These are phyloP conservation scores for Ondatra zibethicus DNA, from an alignment of 2,113 vertebrate genomes.

Conservation along the genomic window DNA sequence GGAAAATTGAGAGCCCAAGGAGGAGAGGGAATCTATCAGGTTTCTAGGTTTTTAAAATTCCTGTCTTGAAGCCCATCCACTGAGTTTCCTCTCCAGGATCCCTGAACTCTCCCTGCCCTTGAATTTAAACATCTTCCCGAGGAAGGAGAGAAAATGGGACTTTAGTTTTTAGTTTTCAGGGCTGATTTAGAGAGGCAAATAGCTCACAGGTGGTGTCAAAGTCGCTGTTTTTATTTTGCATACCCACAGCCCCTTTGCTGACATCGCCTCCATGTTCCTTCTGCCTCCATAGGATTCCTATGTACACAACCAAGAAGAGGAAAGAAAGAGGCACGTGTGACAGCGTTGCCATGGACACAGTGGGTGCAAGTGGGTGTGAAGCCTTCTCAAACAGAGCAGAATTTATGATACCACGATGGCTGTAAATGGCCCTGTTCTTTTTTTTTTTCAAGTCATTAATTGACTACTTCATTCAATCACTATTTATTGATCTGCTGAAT, in stretches of 20 bases:
- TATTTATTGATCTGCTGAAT: not conserved
- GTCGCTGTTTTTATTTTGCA: not conserved
- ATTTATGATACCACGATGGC: not conserved
- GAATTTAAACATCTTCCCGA: constrained; percentile 26
- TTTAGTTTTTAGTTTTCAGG: constrained; percentile 37
- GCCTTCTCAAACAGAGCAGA: not conserved
- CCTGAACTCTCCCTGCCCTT: not conserved
- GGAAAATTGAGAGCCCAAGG: constrained; percentile 21
- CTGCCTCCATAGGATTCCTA: not conserved
- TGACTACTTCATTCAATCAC: not conserved
- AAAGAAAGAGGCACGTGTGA: not conserved
- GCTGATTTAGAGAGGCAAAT: not conserved
- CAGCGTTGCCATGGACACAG: not conserved
- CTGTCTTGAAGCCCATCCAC: constrained; percentile 28
- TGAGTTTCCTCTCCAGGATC: constrained; percentile 22
- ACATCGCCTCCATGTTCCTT: not conserved
- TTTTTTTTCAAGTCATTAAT: not conserved
- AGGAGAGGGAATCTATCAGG: constrained; percentile 59
- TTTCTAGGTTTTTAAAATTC: constrained; percentile 69
- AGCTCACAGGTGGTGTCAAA: not conserved
- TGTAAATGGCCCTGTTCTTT: not conserved
- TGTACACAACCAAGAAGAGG: not conserved
- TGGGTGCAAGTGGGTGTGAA: not conserved
- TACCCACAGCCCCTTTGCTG: rapidly evolving
- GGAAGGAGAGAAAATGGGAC: constrained; percentile 25